Conservation (phyloP, 1,140 invertebrate genomes). For the Trichonephila clavata region DNA sequence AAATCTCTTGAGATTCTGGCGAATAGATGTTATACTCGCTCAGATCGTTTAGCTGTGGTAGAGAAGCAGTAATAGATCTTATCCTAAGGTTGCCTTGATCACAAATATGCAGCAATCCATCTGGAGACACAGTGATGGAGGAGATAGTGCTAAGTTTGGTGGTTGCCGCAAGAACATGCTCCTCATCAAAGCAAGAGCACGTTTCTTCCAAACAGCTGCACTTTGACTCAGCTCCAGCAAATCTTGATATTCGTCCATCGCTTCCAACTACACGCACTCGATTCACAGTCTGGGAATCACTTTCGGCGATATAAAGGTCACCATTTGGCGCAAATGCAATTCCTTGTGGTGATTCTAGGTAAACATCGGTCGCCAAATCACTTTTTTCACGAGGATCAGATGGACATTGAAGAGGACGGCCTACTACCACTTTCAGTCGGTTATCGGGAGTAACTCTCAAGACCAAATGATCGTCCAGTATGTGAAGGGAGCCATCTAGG, state of each 20-base stretch:
- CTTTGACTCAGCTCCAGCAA: slow-evolving; percentile 81
- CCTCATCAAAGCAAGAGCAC: slow-evolving; percentile 91
- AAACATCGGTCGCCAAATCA: slow-evolving; percentile 78
- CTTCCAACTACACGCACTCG: slow-evolving; percentile 87
- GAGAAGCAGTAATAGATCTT: slow-evolving; percentile 92
- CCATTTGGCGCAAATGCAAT: slow-evolving; percentile 95
- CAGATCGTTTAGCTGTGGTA: slow-evolving; percentile 93
- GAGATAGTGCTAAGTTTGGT: slow-evolving; percentile 95
- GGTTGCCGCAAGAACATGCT: slow-evolving; percentile 93
- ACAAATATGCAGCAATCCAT: slow-evolving; percentile 95
- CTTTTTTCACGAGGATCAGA: slow-evolving; percentile 56
- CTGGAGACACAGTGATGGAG: slow-evolving; percentile 94
- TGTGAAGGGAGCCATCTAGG: slow-evolving; percentile 94
- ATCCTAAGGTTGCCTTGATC: slow-evolving; percentile 95
- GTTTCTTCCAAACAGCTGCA: slow-evolving; percentile 83
- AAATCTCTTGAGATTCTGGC: slow-evolving; percentile 93
- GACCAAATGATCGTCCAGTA: slow-evolving; percentile 96
- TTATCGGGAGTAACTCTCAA: slow-evolving; percentile 94
- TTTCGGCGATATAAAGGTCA: slow-evolving; percentile 95
- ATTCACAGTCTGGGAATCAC: slow-evolving; percentile 93
- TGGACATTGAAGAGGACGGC: slow-evolving; percentile 92
- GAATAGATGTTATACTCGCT: slow-evolving; percentile 94
- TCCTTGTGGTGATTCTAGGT: slow-evolving; percentile 78
- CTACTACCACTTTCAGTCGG: slow-evolving; percentile 90
- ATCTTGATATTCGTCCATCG: slow-evolving; percentile 82